Base-by-base conservation (phyloP, 2,113 vertebrate species). In the Progne subis region DNA sequence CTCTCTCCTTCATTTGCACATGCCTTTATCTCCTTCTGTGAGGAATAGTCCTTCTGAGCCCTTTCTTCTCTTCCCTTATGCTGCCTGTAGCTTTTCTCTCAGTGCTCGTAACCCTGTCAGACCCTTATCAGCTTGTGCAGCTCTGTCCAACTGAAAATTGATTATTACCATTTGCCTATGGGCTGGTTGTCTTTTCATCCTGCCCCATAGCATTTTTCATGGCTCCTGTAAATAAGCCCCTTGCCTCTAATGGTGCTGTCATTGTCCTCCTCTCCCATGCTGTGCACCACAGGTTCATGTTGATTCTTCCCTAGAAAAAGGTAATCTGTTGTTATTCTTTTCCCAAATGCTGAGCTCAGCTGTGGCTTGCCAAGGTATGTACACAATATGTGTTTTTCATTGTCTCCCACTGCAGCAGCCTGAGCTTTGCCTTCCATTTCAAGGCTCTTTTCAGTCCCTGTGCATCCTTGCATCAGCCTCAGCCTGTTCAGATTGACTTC, bases 121-220 rank as follows among this genome's bases (percentile, higher is more conserved):
- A 31, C 64, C 43, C 64, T 94, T 93, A 95, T 86, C 90, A 92
- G 71, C 43, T 79, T 55, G 29, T 67, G 68, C 72, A 95, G 63
- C 32, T 83, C 79, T 86, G 80, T 74, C 76, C 86, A 78, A 72
- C 39, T 2, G 34, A 81, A 90, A 95, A 90, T 46, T 77, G 68
- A 86, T 95, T 70, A 81, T 90, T 70, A 56, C 34, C 76, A 92
- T 94, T 96, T 95, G 72, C 74, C 53, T 52, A 25, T 0, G 1
- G 69, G 19, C 61, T 91, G 37, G 5, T 60, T 82, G 52, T 75
- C 64, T 56, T 92, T 88, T 95, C 74, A 64, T 92, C 60, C 92
- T 63, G 11, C 21, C 61, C 56, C 52, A 68, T 55, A 74, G 56
- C 47, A 88, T 86, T 88, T 88, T 77, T 83, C 82, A 68, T 41